phyloP scores from a whole-genome alignment of 2,888 invertebrate species.

The Acronicta psi region DNA sequence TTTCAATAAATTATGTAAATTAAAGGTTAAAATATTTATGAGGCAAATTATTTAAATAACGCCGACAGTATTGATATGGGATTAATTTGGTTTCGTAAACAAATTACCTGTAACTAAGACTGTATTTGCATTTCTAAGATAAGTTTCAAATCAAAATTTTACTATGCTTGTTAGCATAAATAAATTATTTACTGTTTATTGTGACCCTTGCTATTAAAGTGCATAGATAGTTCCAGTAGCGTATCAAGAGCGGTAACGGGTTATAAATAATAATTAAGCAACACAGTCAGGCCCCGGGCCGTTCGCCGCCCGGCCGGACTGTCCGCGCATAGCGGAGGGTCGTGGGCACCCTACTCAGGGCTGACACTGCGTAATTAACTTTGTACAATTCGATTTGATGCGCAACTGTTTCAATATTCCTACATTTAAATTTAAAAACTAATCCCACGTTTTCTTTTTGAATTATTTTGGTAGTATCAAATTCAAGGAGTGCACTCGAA shows the following conservation, averaged over 20 bases:
- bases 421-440: conserved; percentile 65
- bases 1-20: conserved; percentile 53
- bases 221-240: conserved; percentile 33
- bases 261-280: conserved; percentile 68
- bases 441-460: conserved; percentile 52
- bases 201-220: conserved; percentile 18
- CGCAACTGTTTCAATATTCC: conserved; percentile 76
- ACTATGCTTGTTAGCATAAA: not conserved
- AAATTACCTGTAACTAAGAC: not conserved
- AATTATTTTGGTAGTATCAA: conserved; percentile 44
- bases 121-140: not conserved
- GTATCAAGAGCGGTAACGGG: conserved; percentile 51
- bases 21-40: conserved; percentile 38
- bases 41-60: conserved; percentile 37
- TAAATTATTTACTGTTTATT: conserved; percentile 15
- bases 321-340: conserved; percentile 47
- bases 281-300: conserved; percentile 57
- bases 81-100: not conserved
- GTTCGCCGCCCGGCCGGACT: conserved; percentile 38
- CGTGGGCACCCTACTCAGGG: conserved; percentile 72
- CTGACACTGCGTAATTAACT: conserved; percentile 80
- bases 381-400: conserved; percentile 77
- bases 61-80: conserved; percentile 20
- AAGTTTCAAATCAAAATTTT: not conserved
- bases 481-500: conserved; percentile 15